phyloP scores from a whole-genome alignment of 2,888 invertebrate genomes.

The Teinopalpus imperialis region DNA sequence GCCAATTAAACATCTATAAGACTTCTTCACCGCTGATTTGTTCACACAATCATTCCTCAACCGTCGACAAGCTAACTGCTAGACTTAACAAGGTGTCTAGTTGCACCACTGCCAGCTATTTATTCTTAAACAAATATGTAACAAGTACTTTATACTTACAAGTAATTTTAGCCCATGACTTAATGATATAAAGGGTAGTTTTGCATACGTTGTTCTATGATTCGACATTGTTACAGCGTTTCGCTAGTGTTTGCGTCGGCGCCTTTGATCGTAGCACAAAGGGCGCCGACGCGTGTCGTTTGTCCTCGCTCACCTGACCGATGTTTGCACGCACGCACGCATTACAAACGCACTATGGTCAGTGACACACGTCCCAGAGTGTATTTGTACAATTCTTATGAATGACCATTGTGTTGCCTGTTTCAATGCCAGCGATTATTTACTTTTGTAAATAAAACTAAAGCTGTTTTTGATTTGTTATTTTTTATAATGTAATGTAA shows the following conservation, averaged over 20 bases:
- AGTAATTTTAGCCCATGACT: constrained; percentile 17
- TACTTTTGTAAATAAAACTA: background rate
- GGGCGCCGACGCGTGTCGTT: constrained; percentile 73
- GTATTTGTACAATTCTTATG: constrained; percentile 25
- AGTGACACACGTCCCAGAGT: constrained; percentile 23
- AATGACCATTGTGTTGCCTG: constrained; percentile 24
- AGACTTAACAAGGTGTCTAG: constrained; percentile 74
- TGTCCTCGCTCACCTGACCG: constrained; percentile 75
- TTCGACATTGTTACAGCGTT: constrained; percentile 30
- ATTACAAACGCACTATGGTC: constrained; percentile 36
- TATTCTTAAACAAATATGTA: constrained; percentile 3
- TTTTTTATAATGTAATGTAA: no score
- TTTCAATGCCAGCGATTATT: constrained; percentile 32
- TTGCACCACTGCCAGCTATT: constrained; percentile 43
- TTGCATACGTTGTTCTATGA: constrained; percentile 33
- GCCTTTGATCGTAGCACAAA: constrained; percentile 71
- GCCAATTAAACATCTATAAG: constrained; percentile 15
- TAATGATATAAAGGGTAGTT: constrained; percentile 14
- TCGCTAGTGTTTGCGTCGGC: constrained; percentile 62
- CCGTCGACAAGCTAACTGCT: constrained; percentile 56
- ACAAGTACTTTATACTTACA: background rate
- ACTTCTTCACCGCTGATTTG: constrained; percentile 5
- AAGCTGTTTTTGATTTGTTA: no score
- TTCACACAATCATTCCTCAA: constrained; percentile 44
- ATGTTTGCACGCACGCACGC: constrained; percentile 45